Evolutionary conservation across 2,888 invertebrate genomes (phyloP).

Genomic region (Xestobium rufovillosum): DNA sequence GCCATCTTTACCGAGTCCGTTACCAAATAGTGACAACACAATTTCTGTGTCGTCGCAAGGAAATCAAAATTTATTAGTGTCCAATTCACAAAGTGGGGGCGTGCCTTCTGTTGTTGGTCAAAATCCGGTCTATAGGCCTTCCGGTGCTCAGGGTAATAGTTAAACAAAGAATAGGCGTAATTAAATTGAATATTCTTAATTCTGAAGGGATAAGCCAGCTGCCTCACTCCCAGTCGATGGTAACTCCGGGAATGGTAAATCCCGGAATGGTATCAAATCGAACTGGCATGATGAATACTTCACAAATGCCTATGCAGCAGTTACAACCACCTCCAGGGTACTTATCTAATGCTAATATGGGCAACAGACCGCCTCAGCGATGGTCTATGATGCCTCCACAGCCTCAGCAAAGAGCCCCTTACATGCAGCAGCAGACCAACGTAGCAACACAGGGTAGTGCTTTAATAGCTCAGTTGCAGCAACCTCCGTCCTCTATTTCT

Average conservation of each 20-base stretch:
- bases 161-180: not conserved
- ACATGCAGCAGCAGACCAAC: conserved; percentile 28
- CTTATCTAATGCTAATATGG: too few species aligned
- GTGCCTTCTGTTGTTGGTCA: conserved; percentile 35
- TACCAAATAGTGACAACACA: conserved; percentile 50
- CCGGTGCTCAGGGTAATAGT: conserved; percentile 31
- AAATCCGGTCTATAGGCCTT: conserved; percentile 42
- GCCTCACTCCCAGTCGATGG: conserved; percentile 29
- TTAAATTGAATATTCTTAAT: conserved; percentile 5
- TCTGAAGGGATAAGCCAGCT: conserved; percentile 25
- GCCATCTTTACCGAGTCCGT: conserved; percentile 48
- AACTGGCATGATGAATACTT: conserved; percentile 26
- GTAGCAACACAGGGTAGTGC: conserved; percentile 47
- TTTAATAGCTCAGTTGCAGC: conserved; percentile 51
- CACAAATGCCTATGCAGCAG: conserved; percentile 36
- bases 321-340: conserved; percentile 42
- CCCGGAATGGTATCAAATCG: conserved; percentile 32
- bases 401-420: conserved; percentile 42
- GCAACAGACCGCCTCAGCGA: conserved; percentile 51
- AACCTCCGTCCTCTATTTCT: conserved; percentile 48
- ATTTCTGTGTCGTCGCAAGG: conserved; percentile 40
- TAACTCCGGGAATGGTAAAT: conserved; percentile 25
- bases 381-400: conserved; percentile 57
- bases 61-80: conserved; percentile 39
- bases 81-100: conserved; percentile 30